A percentile compares a stretch with the other conserved stretches of the same genome.
These are phyloP conservation scores for Caenorhabditis sp. DNA, from an alignment of 2,888 invertebrate genomes.

Conservation along the genomic window DNA sequence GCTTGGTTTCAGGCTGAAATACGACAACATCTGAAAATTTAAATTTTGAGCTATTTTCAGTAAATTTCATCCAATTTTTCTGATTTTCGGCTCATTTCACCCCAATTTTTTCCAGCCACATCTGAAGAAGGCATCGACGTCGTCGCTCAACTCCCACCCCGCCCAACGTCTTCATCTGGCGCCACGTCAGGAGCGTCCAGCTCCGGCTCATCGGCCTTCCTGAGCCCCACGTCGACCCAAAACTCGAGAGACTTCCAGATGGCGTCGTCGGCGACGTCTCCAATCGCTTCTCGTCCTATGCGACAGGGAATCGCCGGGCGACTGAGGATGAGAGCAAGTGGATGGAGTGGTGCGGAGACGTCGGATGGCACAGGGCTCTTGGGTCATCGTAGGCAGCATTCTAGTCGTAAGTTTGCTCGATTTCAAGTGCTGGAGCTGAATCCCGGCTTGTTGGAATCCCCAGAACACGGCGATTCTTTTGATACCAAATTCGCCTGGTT, in stretches of 20 bases:
- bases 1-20: no score
- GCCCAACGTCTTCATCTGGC: background rate
- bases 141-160: background rate
- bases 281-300: background rate
- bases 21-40: no score
- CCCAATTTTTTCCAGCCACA: conserved; percentile 24
- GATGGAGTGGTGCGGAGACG: background rate
- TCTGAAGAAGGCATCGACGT: conserved; percentile 30
- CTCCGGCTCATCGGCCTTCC: conserved; percentile 11
- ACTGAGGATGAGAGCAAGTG: background rate
- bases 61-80: no score
- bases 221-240: conserved; percentile 10
- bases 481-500: no score
- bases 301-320: background rate
- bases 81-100: no score
- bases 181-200: conserved; percentile 1
- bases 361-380: background rate
- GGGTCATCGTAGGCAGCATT: conserved; percentile 38
- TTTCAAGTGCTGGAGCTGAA: no score
- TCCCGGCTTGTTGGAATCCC: background rate
- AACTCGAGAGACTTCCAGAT: conserved; percentile 10
- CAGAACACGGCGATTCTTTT: background rate
- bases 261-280: conserved; percentile 14
- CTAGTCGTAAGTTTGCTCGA: conserved; percentile 34
- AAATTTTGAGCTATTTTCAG: no score